These are phyloP conservation scores for Oligia strigilis DNA, from an alignment of 2,888 invertebrate genomes.

Conservation along the genomic window DNA sequence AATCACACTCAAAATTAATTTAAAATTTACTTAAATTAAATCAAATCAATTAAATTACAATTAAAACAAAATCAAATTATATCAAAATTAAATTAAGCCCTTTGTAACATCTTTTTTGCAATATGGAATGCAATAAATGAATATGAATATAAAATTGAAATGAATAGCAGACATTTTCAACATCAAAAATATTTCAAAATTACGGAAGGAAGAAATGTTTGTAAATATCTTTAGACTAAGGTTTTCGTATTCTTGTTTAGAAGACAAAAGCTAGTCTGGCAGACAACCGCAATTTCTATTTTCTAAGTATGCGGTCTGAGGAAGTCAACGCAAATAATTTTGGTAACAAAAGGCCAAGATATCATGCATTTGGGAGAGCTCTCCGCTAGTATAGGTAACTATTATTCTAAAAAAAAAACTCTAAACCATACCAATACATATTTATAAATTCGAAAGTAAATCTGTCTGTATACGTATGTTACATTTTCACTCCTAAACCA, in stretches of 20 bases:
- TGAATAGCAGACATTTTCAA: not conserved
- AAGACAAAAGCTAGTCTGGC: slow-evolving; percentile 23
- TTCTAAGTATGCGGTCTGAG: slow-evolving; percentile 21
- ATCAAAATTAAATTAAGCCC: too few species aligned
- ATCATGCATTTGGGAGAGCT: not conserved
- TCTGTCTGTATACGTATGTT: not conserved
- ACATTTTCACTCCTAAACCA: not conserved
- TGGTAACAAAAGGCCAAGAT: slow-evolving; percentile 11
- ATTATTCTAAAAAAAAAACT: not conserved
- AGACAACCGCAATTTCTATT: slow-evolving; percentile 37
- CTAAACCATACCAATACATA: not conserved
- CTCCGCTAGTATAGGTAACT: not conserved
- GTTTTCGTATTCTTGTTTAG: not conserved
- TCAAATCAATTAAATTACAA: too few species aligned
- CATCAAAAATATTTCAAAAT: slow-evolving; percentile 2
- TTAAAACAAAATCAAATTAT: too few species aligned
- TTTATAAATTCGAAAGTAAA: not conserved
- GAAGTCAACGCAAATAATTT: slow-evolving; percentile 13
- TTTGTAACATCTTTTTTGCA: not conserved
- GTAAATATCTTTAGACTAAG: slow-evolving; percentile 11
- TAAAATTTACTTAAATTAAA: too few species aligned
- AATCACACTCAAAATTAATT: too few species aligned
- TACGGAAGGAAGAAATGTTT: slow-evolving; percentile 15
- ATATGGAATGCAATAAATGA: not conserved
- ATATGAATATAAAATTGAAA: not conserved